phyloP scores from a whole-genome alignment of 1,140 invertebrate genomes.

The Whitmania pigra region DNA sequence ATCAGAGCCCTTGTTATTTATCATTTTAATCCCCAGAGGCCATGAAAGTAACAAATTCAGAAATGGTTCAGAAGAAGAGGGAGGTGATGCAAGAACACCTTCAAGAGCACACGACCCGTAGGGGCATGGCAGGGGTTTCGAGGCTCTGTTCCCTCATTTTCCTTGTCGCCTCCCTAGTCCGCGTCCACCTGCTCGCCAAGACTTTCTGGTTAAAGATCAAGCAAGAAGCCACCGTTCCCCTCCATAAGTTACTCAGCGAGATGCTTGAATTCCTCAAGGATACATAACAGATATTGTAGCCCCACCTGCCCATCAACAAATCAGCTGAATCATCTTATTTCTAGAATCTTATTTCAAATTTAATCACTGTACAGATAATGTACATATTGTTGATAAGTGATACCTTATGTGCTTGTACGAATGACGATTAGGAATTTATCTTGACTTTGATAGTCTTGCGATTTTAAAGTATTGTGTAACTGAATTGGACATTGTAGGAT shows the following conservation, averaged over 20 bases:
- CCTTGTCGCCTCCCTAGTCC: constrained; percentile 66
- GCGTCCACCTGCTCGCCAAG: constrained; percentile 72
- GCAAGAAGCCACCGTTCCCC: constrained; percentile 70
- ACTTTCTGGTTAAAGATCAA: constrained; percentile 79
- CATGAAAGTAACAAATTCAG: constrained; percentile 61
- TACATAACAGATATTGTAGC: too few relatives aligned
- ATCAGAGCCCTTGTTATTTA: not conserved
- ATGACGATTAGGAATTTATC: too few relatives aligned
- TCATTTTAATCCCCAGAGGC: not conserved
- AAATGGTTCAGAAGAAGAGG: constrained; percentile 67
- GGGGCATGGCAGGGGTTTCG: constrained; percentile 48
- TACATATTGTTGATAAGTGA: too few relatives aligned
- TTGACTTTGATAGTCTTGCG: too few relatives aligned
- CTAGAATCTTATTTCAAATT: too few relatives aligned
- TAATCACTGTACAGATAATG: too few relatives aligned
- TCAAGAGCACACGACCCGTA: constrained; percentile 65
- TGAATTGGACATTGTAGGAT: too few relatives aligned
- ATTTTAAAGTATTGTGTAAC: too few relatives aligned
- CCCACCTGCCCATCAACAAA: too few relatives aligned
- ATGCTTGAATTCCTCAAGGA: constrained; percentile 65
- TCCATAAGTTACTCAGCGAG: constrained; percentile 93
- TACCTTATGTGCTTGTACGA: too few relatives aligned
- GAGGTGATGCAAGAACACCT: constrained; percentile 71
- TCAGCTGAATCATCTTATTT: too few relatives aligned
- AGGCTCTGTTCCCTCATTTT: constrained; percentile 75